phyloP scores from a whole-genome alignment of 2,797 vertebrate genomes.

The Artibeus jamaicensis region DNA sequence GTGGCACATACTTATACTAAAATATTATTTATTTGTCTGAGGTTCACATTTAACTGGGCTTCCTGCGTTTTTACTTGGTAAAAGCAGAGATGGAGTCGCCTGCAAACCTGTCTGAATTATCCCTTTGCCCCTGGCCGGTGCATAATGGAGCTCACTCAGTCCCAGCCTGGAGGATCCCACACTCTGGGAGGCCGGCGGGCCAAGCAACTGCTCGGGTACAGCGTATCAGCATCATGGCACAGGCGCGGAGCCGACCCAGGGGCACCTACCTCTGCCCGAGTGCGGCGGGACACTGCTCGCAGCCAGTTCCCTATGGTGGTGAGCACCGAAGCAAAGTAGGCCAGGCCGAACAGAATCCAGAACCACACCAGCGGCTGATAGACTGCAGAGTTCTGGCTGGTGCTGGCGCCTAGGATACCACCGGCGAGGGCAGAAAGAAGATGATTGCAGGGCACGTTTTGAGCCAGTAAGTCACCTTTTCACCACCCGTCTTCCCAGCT shows the following conservation, averaged over 20 bases:
- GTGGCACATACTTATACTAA: neutral
- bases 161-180: neutral
- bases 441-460: neutral
- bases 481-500: neutral
- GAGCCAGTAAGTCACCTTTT: neutral
- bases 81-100: neutral
- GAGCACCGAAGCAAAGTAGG: conserved; percentile 95
- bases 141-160: neutral
- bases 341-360: conserved; percentile 94
- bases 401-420: conserved; percentile 81
- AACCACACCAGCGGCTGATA: conserved; percentile 93
- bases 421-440: conserved; percentile 23
- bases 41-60: conserved; percentile 7
- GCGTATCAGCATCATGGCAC: rapidly evolving
- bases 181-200: neutral
- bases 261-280: conserved; percentile 89
- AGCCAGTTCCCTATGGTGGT: conserved; percentile 96
- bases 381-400: conserved; percentile 72
- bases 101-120: neutral
- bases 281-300: conserved; percentile 90
- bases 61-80: neutral
- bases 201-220: neutral
- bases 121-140: neutral
- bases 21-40: neutral
- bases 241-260: neutral